phyloP scores from a whole-genome alignment of 1,140 invertebrate species.

The Tetramorium parvispinum region DNA sequence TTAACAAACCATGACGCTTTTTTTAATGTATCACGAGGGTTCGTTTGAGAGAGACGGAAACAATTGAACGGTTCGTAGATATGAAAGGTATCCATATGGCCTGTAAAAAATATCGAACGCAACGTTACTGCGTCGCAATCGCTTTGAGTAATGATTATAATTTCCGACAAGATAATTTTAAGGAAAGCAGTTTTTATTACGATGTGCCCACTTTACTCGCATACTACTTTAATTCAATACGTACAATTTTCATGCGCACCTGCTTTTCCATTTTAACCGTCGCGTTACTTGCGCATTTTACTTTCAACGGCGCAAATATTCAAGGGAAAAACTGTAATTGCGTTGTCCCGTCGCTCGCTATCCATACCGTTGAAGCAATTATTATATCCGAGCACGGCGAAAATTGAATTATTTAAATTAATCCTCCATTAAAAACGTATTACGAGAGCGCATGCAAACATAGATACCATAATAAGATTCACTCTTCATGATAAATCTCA shows the following conservation, averaged over 20 bases:
- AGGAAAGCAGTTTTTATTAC: slow-evolving; percentile 25
- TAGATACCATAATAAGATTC: background rate
- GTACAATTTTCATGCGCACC: slow-evolving; percentile 21
- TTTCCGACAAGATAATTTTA: slow-evolving; percentile 66
- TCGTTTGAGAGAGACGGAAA: slow-evolving; percentile 44
- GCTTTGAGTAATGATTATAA: slow-evolving; percentile 58
- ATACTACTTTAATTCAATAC: slow-evolving; percentile 20
- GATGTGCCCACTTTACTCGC: background rate
- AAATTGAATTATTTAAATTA: slow-evolving; percentile 13
- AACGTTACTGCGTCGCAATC: background rate
- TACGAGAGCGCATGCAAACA: background rate
- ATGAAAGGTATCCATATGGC: slow-evolving; percentile 60
- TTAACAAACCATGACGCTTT: background rate
- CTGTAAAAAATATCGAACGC: slow-evolving; percentile 58
- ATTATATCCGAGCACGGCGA: background rate
- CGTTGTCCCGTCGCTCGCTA: background rate
- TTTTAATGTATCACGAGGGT: background rate
- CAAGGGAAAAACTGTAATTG: background rate
- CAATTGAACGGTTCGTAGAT: slow-evolving; percentile 63
- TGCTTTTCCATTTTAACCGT: slow-evolving; percentile 27
- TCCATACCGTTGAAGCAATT: background rate
- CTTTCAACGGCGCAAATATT: background rate
- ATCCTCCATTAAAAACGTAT: background rate
- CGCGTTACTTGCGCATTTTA: slow-evolving; percentile 9
- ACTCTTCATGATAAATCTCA: slow-evolving; percentile 28